Evolutionary conservation across 2,113 vertebrate species (phyloP).

Genomic region (Hiodon alosoides): DNA sequence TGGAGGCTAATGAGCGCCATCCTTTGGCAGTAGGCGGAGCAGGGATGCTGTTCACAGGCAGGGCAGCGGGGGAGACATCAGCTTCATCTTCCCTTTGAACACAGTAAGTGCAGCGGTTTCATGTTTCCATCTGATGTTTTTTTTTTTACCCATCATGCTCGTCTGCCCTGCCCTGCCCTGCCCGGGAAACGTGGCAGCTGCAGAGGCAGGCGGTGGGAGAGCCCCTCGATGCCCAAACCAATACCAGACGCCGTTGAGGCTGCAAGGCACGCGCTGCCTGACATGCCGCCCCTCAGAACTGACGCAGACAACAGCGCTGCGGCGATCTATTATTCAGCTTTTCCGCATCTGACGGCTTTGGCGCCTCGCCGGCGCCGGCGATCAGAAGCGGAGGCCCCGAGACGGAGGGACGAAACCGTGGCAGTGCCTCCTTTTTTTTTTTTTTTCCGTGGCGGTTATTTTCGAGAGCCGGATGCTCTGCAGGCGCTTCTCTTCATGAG

Average conservation of each 20-base stretch:
- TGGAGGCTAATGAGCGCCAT: slow-evolving; percentile 53
- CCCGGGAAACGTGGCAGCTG: neutral
- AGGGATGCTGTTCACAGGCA: slow-evolving; percentile 19
- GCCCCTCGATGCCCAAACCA: slow-evolving; percentile 38
- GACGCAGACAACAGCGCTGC: slow-evolving; percentile 52
- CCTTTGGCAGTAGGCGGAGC: slow-evolving; percentile 35
- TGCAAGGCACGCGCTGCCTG: slow-evolving; percentile 53
- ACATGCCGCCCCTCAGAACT: slow-evolving; percentile 51
- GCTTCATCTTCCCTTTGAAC: slow-evolving; percentile 16
- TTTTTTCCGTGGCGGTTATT: neutral
- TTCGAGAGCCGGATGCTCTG: neutral
- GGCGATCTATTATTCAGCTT: slow-evolving; percentile 69
- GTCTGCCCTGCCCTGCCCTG: neutral
- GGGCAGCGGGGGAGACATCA: neutral
- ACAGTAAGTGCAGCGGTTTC: slow-evolving; percentile 22
- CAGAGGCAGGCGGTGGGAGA: neutral
- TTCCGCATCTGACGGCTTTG: slow-evolving; percentile 53
- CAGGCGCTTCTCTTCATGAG: no score
- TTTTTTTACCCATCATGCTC: slow-evolving; percentile 27
- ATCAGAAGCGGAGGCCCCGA: slow-evolving; percentile 44
- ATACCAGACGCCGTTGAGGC: slow-evolving; percentile 53
- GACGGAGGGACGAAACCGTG: neutral
- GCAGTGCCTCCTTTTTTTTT: slow-evolving; percentile 9
- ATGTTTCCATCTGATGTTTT: slow-evolving; percentile 21
- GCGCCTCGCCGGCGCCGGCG: slow-evolving; percentile 56